Base-by-base conservation (phyloP, 1,140 invertebrate genomes). In the Saccostrea echinata region DNA sequence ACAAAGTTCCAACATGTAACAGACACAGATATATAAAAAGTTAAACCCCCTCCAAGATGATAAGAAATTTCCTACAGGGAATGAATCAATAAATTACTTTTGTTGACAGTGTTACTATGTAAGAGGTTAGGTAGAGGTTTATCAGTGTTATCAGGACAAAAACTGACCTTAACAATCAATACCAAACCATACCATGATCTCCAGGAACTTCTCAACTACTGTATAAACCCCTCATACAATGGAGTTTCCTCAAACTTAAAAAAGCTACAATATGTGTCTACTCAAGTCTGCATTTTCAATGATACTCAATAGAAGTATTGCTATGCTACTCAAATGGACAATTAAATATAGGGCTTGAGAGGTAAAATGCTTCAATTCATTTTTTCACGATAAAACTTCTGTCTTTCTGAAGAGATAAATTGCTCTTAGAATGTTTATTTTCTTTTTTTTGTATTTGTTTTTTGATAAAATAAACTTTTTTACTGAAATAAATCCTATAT, bases 141-240 rank as follows among this genome's bases (percentile, higher is more conserved):
- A 76, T 76, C 27, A 30, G 68, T 33, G 68, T 76, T 76, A 76
- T 76, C 68, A 76, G 68, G 68, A 9, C 68, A 27, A 76, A 76
- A 33, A 27, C 68, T 76, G 30, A 76, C 68, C 68, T 33, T 30
- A 33, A 30, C 68, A 76, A 76, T 76, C 68, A 76, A 27, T 30
- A 76, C 30, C 2, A 30, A 76, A 30, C 30, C 68, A 76, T 76
- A 33, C 68, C 68, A 76, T 30, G 27, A 76, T 76, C 68, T 76
- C 68, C 27, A 76, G 68, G 68, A 76, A 76, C 24, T 30, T 4
- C 27, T 30, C 11, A 71, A 30, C 24, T 64, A n/a, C 57, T 43
- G 43, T 43, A 43, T 43, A 61, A 61, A 61, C 13, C 68, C 27
- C 12, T 13, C 24, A 33, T 76, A 30, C 68, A 35, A 76, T 76